phyloP scores from a whole-genome alignment of 2,113 vertebrate species.

The Colius striatus region DNA sequence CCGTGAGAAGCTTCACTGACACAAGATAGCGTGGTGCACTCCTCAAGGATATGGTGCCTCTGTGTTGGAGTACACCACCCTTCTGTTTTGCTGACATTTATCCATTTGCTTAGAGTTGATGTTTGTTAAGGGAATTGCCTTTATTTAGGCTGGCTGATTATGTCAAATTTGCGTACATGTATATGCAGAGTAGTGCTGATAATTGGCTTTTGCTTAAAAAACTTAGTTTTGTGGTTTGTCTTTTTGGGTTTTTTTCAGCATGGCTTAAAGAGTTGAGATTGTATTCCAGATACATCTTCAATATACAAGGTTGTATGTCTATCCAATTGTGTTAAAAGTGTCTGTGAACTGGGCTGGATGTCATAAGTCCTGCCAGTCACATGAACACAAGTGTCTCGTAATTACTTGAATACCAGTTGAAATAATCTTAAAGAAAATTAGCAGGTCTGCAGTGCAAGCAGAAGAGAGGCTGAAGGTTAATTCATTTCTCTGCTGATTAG shows the following conservation, averaged over 20 bases:
- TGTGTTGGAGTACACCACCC: fast-evolving
- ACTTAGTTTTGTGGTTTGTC: background rate
- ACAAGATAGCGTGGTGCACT: background rate
- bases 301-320: background rate
- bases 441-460: background rate
- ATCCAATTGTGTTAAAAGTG: background rate
- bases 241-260: background rate
- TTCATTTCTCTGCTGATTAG: background rate
- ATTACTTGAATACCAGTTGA: background rate
- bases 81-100: background rate
- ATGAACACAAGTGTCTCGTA: background rate
- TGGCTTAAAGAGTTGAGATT: background rate
- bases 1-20: background rate
- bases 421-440: background rate
- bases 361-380: background rate
- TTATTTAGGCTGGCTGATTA: background rate
- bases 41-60: background rate
- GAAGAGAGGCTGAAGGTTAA: background rate
- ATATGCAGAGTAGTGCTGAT: background rate
- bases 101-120: background rate
- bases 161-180: background rate
- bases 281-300: background rate
- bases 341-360: background rate
- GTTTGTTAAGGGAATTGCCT: background rate
- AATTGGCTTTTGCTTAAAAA: background rate